A percentile compares a stretch with the other conserved stretches of the same genome.
Conservation (phyloP, 2,888 invertebrate genomes). For the Molorchus minor region DNA sequence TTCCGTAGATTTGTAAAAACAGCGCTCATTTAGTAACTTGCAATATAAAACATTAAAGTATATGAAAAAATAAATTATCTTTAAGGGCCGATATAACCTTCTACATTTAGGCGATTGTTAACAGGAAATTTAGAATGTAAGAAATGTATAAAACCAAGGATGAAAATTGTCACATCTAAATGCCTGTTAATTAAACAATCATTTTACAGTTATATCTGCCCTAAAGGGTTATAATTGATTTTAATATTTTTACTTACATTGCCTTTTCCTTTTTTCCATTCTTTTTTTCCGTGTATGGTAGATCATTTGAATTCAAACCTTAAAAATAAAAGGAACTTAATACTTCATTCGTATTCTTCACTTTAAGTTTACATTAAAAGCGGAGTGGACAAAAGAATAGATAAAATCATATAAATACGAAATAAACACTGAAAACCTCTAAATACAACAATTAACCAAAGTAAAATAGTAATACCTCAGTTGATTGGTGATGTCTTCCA, state of each 20-base stretch:
- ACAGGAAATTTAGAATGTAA: too few relatives aligned
- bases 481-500: conserved; percentile 28
- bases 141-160: too few relatives aligned
- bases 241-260: conserved; percentile 22
- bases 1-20: too few relatives aligned
- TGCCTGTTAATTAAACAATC: too few relatives aligned
- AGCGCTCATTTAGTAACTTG: too few relatives aligned
- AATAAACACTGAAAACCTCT: conserved; percentile 6
- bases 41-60: too few relatives aligned
- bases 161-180: too few relatives aligned
- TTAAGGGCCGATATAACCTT: too few relatives aligned
- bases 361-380: not conserved
- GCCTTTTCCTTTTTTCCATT: conserved; percentile 28
- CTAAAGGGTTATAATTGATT: too few relatives aligned
- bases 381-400: not conserved
- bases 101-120: too few relatives aligned
- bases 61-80: too few relatives aligned
- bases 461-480: conserved; percentile 1
- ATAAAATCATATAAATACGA: conserved; percentile 8
- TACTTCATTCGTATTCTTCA: conserved; percentile 4
- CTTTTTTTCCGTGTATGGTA: conserved; percentile 28
- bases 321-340: conserved; percentile 25
- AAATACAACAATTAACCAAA: conserved; percentile 5
- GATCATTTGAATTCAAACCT: conserved; percentile 22
- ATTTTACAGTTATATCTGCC: too few relatives aligned